Conservation (phyloP, 2,797 vertebrate genomes). For the Tadarida brasiliensis region DNA sequence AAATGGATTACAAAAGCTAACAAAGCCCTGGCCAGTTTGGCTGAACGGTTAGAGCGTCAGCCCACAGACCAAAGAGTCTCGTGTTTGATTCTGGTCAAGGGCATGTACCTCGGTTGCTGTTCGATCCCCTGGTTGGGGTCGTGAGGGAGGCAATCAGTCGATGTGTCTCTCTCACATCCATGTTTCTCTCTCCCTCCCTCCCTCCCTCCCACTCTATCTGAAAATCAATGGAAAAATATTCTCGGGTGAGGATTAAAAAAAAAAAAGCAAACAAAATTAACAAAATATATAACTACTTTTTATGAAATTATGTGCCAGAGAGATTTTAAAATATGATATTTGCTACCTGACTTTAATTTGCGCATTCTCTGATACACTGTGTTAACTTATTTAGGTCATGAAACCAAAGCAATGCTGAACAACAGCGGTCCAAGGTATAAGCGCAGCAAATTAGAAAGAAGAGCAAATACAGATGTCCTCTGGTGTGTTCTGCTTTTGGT, state of each 20-base stretch:
- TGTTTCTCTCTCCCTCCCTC: too few relatives aligned
- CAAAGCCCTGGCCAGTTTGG: neutral
- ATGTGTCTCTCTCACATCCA: too few relatives aligned
- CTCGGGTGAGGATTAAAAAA: too few relatives aligned
- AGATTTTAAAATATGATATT: neutral
- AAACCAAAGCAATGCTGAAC: constrained; percentile 99
- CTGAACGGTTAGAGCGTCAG: too few relatives aligned
- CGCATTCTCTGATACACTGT: neutral
- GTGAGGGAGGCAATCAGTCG: too few relatives aligned
- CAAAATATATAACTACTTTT: neutral
- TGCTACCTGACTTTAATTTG: neutral
- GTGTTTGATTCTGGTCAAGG: too few relatives aligned
- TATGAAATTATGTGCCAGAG: neutral
- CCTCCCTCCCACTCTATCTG: too few relatives aligned
- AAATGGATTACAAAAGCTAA: neutral
- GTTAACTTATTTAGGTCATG: constrained; percentile 91
- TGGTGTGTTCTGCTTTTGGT: constrained; percentile 96
- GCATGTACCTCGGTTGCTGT: too few relatives aligned
- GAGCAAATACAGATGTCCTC: constrained; percentile 93
- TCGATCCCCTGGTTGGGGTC: too few relatives aligned
- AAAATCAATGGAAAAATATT: too few relatives aligned
- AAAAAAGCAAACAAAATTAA: neutral
- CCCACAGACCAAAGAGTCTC: too few relatives aligned
- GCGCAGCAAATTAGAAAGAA: constrained; percentile 94
- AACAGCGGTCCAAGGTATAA: constrained; percentile 95